Base-by-base conservation (phyloP, 2,113 vertebrate species). In the Columba livia region DNA sequence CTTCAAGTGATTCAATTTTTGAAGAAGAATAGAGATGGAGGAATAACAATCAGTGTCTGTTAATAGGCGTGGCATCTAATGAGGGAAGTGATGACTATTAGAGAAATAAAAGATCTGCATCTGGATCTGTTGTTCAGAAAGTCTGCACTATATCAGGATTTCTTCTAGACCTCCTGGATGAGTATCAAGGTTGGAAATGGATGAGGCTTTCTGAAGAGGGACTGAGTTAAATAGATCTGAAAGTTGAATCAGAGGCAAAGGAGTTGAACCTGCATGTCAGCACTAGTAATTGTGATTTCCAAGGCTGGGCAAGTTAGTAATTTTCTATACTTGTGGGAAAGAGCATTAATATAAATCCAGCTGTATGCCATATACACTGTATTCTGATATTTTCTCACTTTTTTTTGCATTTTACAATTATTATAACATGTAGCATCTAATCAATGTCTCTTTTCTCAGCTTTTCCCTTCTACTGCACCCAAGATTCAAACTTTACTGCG, bases 381-480 rank as follows among this genome's bases (percentile, higher is more conserved):
- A 36, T 85, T 58, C 57, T 85, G 23, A 65, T n/a, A 0, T 16
- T 57, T 91, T 79, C 60, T 85, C 26, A 48, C 7, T 38, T 56
- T 36, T 83, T 58, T 83, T 58, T 77, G 11, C 18, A 38, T 74
- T 87, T 67, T 62, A 67, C 17, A 51, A 47, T 58, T 79, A 31
- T 66, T 60, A 31, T 67, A 83, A 92, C 40, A 23, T 50, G 23
- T 42, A 62, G 44, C 90, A 26, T 79, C 56, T 83, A 89, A 91
- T 93, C 42, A 60, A 3, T 83, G 3, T 94, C 62, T 97, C 91
- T 90, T 71, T 97, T 97, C 72, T 95, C 96, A 99, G 99, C 97
- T 99, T 73, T 98, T 97, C 91, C 99, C 99, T 56, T 97, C 97
- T 60, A 47, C 88, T 51, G 51, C 95, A 91, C 97, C 97, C 48